These are phyloP conservation scores for Nettapus auritus DNA, from an alignment of 2,113 vertebrate species.

Conservation along the genomic window DNA sequence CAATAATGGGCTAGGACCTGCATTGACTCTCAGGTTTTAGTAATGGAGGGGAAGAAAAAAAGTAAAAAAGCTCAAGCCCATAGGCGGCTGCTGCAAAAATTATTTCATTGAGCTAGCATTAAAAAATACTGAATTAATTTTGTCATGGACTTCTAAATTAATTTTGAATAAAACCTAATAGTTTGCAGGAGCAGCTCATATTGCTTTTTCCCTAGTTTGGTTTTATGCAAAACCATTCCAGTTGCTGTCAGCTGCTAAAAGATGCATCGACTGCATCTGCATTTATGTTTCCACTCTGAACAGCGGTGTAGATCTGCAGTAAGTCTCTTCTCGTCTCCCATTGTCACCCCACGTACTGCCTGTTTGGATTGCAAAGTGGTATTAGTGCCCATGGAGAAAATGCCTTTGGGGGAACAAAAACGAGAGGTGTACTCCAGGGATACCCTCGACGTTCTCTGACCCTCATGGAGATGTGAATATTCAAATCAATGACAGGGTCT, in stretches of 20 bases:
- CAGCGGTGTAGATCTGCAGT: neutral
- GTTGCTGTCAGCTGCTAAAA: neutral
- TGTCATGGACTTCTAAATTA: slow-evolving; percentile 3
- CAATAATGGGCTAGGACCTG: neutral
- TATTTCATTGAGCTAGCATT: neutral
- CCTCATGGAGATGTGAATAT: neutral
- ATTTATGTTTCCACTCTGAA: neutral
- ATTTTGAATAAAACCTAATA: neutral
- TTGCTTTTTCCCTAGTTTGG: neutral
- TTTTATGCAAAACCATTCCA: neutral
- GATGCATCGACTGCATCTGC: neutral
- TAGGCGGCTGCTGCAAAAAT: neutral
- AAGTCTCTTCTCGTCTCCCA: neutral
- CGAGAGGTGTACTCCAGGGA: neutral
- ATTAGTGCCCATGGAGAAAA: neutral
- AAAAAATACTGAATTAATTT: slow-evolving; percentile 16
- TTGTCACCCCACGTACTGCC: neutral
- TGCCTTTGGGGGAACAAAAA: neutral
- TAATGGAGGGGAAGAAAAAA: neutral
- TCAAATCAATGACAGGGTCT: neutral
- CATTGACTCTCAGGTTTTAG: neutral
- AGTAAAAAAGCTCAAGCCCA: neutral
- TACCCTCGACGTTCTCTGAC: fast-evolving
- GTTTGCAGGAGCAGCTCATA: neutral
- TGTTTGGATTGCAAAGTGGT: neutral